These are phyloP conservation scores for Athene noctua DNA, from an alignment of 2,113 vertebrate species.

Conservation along the genomic window DNA sequence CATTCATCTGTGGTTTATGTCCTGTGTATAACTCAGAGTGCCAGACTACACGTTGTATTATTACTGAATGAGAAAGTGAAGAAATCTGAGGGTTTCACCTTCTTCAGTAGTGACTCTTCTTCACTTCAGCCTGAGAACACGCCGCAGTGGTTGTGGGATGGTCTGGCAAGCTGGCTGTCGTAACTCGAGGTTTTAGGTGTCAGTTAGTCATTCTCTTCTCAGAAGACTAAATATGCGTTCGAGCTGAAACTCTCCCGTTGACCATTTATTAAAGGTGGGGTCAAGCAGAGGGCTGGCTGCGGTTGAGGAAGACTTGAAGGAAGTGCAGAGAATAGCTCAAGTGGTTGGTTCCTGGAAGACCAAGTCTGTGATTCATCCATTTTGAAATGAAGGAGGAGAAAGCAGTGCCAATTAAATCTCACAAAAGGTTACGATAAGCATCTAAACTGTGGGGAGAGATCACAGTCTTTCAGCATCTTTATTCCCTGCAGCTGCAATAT, in stretches of 20 bases:
- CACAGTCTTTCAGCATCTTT: neutral
- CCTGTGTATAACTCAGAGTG: neutral
- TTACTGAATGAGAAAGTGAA: neutral
- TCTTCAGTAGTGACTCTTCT: neutral
- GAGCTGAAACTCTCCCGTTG: neutral
- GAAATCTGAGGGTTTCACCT: neutral
- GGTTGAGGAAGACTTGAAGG: conserved; percentile 23
- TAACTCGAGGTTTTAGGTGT: neutral
- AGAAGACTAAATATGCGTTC: neutral
- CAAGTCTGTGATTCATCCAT: conserved; percentile 10
- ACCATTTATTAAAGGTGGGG: neutral
- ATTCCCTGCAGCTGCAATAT: conserved; percentile 31
- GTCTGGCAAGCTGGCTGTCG: neutral
- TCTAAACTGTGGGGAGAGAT: neutral
- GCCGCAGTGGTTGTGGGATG: neutral
- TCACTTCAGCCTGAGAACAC: neutral
- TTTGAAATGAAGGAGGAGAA: conserved; percentile 32
- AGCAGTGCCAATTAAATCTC: conserved; percentile 39
- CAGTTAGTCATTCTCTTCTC: neutral
- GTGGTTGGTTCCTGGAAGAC: conserved; percentile 50
- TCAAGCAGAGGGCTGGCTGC: conserved; percentile 34
- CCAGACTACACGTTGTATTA: neutral
- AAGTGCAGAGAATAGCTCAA: conserved; percentile 8
- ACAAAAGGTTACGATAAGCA: conserved; percentile 19
- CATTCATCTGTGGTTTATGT: neutral